phyloP scores from a whole-genome alignment of 2,113 vertebrate species.

The Silurus asotus region DNA sequence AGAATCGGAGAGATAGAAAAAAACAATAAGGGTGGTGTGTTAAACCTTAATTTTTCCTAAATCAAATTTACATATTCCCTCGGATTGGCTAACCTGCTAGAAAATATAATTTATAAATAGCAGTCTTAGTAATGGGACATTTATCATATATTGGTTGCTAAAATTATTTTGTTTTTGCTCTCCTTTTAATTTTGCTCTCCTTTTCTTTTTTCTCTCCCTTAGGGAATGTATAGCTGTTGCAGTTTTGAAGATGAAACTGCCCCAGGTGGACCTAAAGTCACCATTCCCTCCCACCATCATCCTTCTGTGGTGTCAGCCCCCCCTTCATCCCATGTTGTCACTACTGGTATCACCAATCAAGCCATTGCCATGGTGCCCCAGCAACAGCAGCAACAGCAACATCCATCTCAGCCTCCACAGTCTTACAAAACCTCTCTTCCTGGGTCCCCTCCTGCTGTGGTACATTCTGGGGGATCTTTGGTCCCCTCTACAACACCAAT shows the following conservation, averaged over 20 bases:
- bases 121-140: constrained; percentile 25
- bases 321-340: constrained; percentile 70
- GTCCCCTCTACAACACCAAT: constrained; percentile 77
- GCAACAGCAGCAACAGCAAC: constrained; percentile 69
- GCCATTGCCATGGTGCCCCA: constrained; percentile 72
- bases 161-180: constrained; percentile 7
- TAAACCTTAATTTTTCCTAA: constrained; percentile 3
- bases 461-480: constrained; percentile 76
- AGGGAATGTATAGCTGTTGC: constrained; percentile 95
- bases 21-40: background rate
- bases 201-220: constrained; percentile 44
- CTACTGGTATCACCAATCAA: constrained; percentile 68
- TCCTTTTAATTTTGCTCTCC: constrained; percentile 35
- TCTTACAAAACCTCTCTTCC: constrained; percentile 76
- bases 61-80: constrained; percentile 14
- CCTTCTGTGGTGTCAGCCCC: constrained; percentile 68
- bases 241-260: constrained; percentile 83
- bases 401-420: constrained; percentile 68
- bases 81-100: constrained; percentile 9
- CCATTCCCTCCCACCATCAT: constrained; percentile 70
- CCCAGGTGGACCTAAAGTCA: constrained; percentile 69
- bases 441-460: constrained; percentile 77
- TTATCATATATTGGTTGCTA: background rate
- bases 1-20: background rate
- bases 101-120: constrained; percentile 18